These are phyloP conservation scores for Petrocephalus schoutedeni DNA, from an alignment of 2,797 vertebrate species.

Conservation along the genomic window DNA sequence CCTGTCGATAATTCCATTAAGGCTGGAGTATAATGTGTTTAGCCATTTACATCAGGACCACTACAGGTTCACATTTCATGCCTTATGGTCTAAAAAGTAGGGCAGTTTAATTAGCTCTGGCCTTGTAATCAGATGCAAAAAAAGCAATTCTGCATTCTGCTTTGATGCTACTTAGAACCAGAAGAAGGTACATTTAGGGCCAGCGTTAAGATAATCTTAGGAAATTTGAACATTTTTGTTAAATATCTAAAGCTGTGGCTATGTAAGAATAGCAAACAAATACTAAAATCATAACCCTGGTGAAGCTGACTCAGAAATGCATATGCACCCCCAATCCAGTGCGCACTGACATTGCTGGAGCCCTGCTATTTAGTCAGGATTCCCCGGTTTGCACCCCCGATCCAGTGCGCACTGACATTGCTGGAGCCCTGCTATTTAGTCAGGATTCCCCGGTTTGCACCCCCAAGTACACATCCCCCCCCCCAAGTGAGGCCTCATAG, in stretches of 20 bases:
- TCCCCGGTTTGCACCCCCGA: not conserved
- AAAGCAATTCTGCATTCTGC: not conserved
- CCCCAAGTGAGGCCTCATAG: not conserved
- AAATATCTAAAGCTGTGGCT: not conserved
- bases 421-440: not conserved
- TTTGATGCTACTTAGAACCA: not conserved
- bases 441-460: not conserved
- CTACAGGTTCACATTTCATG: not conserved
- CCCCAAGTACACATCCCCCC: not conserved
- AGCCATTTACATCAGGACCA: not conserved
- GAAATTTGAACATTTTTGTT: not conserved
- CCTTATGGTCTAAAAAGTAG: not conserved
- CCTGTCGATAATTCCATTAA: not conserved
- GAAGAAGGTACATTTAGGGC: not conserved
- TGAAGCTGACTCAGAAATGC: not conserved
- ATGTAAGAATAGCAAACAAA: not conserved
- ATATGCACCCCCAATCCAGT: not conserved
- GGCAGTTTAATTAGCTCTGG: not conserved
- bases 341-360: not conserved
- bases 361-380: not conserved
- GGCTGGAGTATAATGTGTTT: not conserved
- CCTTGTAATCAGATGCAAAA: not conserved
- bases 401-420: not conserved
- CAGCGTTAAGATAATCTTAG: not conserved
- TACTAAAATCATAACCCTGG: not conserved